phyloP scores from a whole-genome alignment of 2,797 vertebrate genomes.

The Protonibea diacanthus region DNA sequence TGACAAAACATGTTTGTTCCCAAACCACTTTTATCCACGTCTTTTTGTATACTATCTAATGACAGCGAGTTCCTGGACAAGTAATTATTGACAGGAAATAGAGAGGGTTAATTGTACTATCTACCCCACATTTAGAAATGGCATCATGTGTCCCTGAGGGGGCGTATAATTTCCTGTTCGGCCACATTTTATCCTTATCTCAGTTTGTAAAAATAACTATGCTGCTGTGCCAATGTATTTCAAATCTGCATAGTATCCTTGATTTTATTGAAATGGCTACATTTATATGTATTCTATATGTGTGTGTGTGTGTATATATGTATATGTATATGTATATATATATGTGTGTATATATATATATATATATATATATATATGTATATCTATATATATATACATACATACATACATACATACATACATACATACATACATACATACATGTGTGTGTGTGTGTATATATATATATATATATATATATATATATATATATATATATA shows the following conservation, averaged over 20 bases:
- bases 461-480: too few relatives aligned
- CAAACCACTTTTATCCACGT: background rate
- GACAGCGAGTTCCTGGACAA: conserved; percentile 42
- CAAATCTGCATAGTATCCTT: background rate
- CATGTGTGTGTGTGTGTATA: too few relatives aligned
- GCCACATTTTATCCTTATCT: conserved; percentile 42
- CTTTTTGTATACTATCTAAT: conserved; percentile 7
- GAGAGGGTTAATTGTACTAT: conserved; percentile 45
- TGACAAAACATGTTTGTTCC: background rate
- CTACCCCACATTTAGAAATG: conserved; percentile 47
- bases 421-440: too few relatives aligned
- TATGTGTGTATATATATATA: too few relatives aligned
- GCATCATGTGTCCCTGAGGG: conserved; percentile 30
- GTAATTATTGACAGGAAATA: conserved; percentile 64
- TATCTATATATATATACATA: too few relatives aligned
- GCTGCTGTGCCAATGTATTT: background rate
- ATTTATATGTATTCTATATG: too few relatives aligned
- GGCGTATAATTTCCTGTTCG: conserved; percentile 54
- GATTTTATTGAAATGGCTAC: background rate
- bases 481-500: too few relatives aligned
- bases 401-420: too few relatives aligned
- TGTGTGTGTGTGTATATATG: too few relatives aligned
- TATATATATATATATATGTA: too few relatives aligned
- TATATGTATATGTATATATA: too few relatives aligned
- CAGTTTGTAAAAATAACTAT: conserved; percentile 21